phyloP scores from a whole-genome alignment of 2,888 invertebrate species.

The Taenaris catops region DNA sequence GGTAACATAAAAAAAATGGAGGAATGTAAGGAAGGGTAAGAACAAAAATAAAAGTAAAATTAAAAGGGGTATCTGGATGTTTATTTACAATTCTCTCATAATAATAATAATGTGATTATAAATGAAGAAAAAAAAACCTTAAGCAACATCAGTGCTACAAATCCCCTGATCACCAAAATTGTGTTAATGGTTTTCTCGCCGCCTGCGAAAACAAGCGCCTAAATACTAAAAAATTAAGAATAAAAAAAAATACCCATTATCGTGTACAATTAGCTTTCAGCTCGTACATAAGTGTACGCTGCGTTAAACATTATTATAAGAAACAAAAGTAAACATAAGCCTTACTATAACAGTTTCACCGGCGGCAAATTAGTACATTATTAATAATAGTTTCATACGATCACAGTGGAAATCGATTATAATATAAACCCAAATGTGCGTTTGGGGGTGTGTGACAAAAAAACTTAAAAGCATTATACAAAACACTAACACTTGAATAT shows the following conservation, averaged over 20 bases:
- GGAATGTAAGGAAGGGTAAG: slow-evolving; percentile 25
- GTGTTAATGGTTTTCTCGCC: slow-evolving; percentile 60
- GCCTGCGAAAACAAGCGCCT: slow-evolving; percentile 56
- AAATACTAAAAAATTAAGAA: slow-evolving; percentile 56
- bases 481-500: slow-evolving; percentile 11
- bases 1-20: slow-evolving; percentile 4
- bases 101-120: slow-evolving; percentile 73
- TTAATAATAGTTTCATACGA: slow-evolving; percentile 17
- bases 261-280: slow-evolving; percentile 50
- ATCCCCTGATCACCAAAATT: slow-evolving; percentile 65
- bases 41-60: slow-evolving; percentile 68
- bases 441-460: slow-evolving; percentile 12
- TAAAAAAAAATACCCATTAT: slow-evolving; percentile 68
- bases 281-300: slow-evolving; percentile 40
- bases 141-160: slow-evolving; percentile 61
- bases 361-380: slow-evolving; percentile 26
- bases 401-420: slow-evolving; percentile 20
- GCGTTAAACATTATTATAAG: slow-evolving; percentile 33
- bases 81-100: slow-evolving; percentile 77
- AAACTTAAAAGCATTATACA: slow-evolving; percentile 11
- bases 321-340: slow-evolving; percentile 35
- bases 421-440: slow-evolving; percentile 15
- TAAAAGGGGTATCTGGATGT: slow-evolving; percentile 76
- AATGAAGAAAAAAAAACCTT: slow-evolving; percentile 65
- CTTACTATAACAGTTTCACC: slow-evolving; percentile 44